Evolutionary conservation across 2,113 vertebrate genomes (phyloP), one percentile per base, ranked within the genome.

Genomic region (Dunckerocampus dactyliophorus): DNA sequence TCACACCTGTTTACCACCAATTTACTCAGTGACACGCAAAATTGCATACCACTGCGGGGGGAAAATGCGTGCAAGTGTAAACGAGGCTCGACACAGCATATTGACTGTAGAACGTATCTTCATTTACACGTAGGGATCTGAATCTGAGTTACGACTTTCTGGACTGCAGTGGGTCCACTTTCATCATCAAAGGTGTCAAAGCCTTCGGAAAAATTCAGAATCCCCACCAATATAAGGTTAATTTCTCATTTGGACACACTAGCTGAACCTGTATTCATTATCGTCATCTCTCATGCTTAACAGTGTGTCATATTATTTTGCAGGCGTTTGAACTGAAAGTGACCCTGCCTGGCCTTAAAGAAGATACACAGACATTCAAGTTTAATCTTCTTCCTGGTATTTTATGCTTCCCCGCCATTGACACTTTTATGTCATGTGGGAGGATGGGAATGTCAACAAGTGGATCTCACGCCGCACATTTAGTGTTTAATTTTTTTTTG

Each of bases 341-440:
- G 77, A 90, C 60, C 46, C 69, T 98, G 49, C 91, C 92, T 17
- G 94, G 92, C 59, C 83, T 98, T 72, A 92, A 89, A 82, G 81
- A 90, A 71, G 88, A 93, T 66, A 88, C 82, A 0, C 89, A 94
- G 66, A 80, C 65, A 39, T 19, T 91, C 51, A 93, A 90, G 82
- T 90, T 95, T 54, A 85, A 76, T 74, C 75, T 95, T 45, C 86
- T 92, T 21, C 94, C 96, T 76, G 95, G 96, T 98, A 82, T 86
- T 87, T 48, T 9, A 48, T 14, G 39, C 39, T 13, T 43, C 14
- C 14, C 37, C 13, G 12, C 39, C 13, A 43, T 43, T 43, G 4
- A 43, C 12, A 43, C 39, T 43, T 43, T 43, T 2, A 43, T 13
- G 13, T 3, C 39, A 43, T 14, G 39, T 42, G 39, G 39, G 10